Conservation (phyloP, 2,888 invertebrate genomes). For the Scaptomyza caliginosa region DNA sequence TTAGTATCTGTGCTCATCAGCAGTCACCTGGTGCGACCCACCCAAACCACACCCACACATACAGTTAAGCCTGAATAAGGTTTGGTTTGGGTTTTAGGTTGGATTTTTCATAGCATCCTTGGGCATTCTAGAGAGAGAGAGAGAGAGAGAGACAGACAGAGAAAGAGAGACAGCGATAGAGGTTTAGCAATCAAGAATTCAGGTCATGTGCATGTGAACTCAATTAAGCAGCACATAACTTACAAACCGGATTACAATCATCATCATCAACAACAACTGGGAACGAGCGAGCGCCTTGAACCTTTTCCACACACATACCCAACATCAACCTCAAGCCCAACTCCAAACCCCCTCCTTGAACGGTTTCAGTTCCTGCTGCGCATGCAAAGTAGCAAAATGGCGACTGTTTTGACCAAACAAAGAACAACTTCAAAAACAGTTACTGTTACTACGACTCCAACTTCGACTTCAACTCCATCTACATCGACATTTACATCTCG, state of each 20-base stretch:
- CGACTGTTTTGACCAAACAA: conserved; percentile 33
- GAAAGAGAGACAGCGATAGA: neutral
- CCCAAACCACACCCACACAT: conserved; percentile 4
- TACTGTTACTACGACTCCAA: conserved; percentile 6
- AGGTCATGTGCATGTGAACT: conserved; percentile 83
- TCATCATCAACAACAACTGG: conserved; percentile 71
- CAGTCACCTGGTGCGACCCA: conserved; percentile 65
- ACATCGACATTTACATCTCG: neutral
- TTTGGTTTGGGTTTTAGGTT: conserved; percentile 38
- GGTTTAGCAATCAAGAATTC: conserved; percentile 73
- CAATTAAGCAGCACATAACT: conserved; percentile 83
- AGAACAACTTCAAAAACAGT: neutral
- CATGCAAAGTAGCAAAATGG: conserved; percentile 68
- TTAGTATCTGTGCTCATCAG: conserved; percentile 59
- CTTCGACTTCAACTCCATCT: neutral
- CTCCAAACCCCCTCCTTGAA: neutral
- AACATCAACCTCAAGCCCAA: neutral
- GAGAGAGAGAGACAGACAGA: too few species aligned
- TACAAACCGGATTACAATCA: conserved; percentile 83
- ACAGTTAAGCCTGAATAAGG: conserved; percentile 30
- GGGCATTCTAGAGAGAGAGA: conserved; percentile 8
- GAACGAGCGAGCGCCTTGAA: conserved; percentile 37
- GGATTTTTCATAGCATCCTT: conserved; percentile 47
- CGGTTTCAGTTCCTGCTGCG: conserved; percentile 34
- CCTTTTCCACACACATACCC: conserved; percentile 39